A percentile compares a stretch with the other conserved stretches of the same genome.
These are phyloP conservation scores for Eulithis testata DNA, from an alignment of 2,888 invertebrate genomes.

Conservation along the genomic window DNA sequence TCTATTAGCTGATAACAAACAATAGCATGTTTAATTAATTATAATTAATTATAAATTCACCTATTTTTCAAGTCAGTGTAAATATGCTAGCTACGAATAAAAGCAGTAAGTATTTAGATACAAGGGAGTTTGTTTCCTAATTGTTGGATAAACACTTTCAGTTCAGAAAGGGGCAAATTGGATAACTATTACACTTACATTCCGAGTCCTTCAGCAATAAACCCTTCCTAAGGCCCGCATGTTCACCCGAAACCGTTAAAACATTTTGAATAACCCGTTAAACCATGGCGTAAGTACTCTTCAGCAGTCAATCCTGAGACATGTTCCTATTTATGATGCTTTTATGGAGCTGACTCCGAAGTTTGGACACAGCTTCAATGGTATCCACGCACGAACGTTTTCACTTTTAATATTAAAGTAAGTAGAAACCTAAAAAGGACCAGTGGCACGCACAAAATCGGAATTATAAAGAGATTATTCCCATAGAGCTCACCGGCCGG, in stretches of 20 bases:
- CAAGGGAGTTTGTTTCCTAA: neutral
- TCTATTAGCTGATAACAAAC: too few species aligned
- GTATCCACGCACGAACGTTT: neutral
- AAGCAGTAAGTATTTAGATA: too few species aligned
- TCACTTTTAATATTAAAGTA: neutral
- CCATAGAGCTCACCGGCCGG: too few species aligned
- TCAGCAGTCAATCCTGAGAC: constrained; percentile 29
- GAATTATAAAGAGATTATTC: too few species aligned
- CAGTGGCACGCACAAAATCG: too few species aligned
- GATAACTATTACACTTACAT: constrained; percentile 16
- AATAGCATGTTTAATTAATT: too few species aligned
- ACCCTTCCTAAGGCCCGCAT: constrained; percentile 20
- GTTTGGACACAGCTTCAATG: constrained; percentile 38
- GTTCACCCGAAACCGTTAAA: constrained; percentile 15
- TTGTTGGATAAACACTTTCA: constrained; percentile 11
- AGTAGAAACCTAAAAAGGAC: neutral
- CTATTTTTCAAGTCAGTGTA: too few species aligned
- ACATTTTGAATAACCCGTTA: constrained; percentile 24
- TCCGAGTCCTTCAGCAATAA: constrained; percentile 23
- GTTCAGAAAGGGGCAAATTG: constrained; percentile 24
- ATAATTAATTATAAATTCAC: too few species aligned
- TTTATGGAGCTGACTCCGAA: constrained; percentile 55
- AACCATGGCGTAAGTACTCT: constrained; percentile 21
- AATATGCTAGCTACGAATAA: too few species aligned
- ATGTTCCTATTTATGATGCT: constrained; percentile 53